phyloP scores from a whole-genome alignment of 2,888 invertebrate genomes.

The Pollenia angustigena region DNA sequence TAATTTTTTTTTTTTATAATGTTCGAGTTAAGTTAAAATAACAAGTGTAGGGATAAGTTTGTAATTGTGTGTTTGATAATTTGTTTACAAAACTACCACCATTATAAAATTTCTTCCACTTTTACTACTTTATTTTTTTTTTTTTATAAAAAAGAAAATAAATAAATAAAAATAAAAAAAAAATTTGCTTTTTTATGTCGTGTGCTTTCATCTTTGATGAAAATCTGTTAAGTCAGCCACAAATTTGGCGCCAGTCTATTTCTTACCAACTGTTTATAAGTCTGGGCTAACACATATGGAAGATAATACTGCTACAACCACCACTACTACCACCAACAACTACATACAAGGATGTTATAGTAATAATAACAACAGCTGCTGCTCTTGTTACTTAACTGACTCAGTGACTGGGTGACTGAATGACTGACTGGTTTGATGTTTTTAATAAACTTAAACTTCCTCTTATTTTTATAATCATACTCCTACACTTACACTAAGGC shows the following conservation, averaged over 20 bases:
- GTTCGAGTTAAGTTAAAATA: slow-evolving; percentile 14
- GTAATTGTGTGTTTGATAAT: not conserved
- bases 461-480: slow-evolving; percentile 1
- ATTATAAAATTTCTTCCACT: slow-evolving; percentile 19
- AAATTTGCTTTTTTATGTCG: slow-evolving; percentile 49
- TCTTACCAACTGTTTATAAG: slow-evolving; percentile 78
- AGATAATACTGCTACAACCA: too few relatives aligned
- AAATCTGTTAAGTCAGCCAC: slow-evolving; percentile 82
- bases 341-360: slow-evolving; percentile 8
- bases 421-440: slow-evolving; percentile 47
- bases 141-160: slow-evolving; percentile 33
- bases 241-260: slow-evolving; percentile 82
- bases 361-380: slow-evolving; percentile 56
- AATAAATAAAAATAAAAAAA: slow-evolving; percentile 1
- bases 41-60: slow-evolving; percentile 2
- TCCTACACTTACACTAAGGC: slow-evolving; percentile 17
- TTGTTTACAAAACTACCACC: slow-evolving; percentile 46
- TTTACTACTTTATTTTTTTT: slow-evolving; percentile 27
- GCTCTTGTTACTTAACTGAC: slow-evolving; percentile 27
- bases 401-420: slow-evolving; percentile 8
- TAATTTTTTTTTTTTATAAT: slow-evolving; percentile 33
- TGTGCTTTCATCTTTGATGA: slow-evolving; percentile 77
- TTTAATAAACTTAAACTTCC: slow-evolving; percentile 64
- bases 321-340: slow-evolving; percentile 6
- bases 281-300: too few relatives aligned